These are phyloP conservation scores for Pangasius mekongensis DNA, from an alignment of 2,797 vertebrate species.

Conservation along the genomic window DNA sequence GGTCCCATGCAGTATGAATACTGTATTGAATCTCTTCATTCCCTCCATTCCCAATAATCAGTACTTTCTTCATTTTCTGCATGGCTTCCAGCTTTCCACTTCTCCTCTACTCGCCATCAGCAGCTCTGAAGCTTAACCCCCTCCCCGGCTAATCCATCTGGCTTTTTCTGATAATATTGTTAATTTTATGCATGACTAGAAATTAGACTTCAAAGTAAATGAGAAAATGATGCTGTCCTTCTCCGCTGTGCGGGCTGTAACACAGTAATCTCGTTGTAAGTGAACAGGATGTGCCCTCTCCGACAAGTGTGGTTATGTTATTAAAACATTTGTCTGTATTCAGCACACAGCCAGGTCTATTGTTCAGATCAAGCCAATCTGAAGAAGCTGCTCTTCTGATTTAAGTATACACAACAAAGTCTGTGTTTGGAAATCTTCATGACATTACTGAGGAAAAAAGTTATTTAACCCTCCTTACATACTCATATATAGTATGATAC, in stretches of 20 bases:
- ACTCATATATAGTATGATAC: not conserved
- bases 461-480: not conserved
- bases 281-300: slow-evolving; percentile 31
- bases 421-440: not conserved
- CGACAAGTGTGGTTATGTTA: slow-evolving; percentile 35
- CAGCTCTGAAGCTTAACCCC: slow-evolving; percentile 24
- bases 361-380: slow-evolving; percentile 37
- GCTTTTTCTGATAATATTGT: slow-evolving; percentile 76
- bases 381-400: slow-evolving; percentile 20
- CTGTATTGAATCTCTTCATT: not conserved
- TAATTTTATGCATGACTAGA: slow-evolving; percentile 82
- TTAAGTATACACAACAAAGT: not conserved
- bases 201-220: slow-evolving; percentile 81
- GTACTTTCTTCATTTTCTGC: slow-evolving; percentile 46
- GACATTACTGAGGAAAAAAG: not conserved
- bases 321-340: slow-evolving; percentile 44
- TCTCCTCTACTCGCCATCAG: slow-evolving; percentile 10
- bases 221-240: slow-evolving; percentile 67
- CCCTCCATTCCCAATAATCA: slow-evolving; percentile 37
- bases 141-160: slow-evolving; percentile 62
- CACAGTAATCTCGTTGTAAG: slow-evolving; percentile 44
- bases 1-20: slow-evolving; percentile 3
- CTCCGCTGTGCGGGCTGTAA: slow-evolving; percentile 48
- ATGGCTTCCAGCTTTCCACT: slow-evolving; percentile 35
- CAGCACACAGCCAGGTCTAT: slow-evolving; percentile 26